A percentile compares a stretch with the other conserved stretches of the same genome.
Conservation (phyloP, 2,797 vertebrate species). For the Spatula versicolor region DNA sequence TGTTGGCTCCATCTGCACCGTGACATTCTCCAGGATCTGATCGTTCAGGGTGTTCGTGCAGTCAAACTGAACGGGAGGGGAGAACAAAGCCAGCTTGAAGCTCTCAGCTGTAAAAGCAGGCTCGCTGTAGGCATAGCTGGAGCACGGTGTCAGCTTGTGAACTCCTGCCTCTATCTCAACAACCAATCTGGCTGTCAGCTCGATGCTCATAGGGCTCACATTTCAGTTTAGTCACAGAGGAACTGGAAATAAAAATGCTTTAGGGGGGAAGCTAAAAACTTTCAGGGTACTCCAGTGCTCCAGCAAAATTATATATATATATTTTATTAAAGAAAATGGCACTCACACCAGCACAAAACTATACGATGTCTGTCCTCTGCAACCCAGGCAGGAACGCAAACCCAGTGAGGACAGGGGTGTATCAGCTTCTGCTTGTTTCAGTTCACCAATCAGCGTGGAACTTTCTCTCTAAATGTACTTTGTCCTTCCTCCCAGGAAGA, state of each 20-base stretch:
- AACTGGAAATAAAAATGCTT: not conserved
- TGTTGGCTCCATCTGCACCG: conserved; percentile 84
- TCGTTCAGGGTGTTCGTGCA: conserved; percentile 85
- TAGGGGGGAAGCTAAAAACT: not conserved
- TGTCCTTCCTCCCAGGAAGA: not conserved
- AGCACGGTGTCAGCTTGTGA: not conserved
- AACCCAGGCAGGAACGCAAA: not conserved
- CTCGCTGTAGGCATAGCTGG: not conserved
- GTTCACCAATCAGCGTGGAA: not conserved
- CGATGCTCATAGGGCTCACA: not conserved
- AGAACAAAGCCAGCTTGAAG: not conserved
- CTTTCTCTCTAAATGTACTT: not conserved
- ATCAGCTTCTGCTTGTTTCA: not conserved
- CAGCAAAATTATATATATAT: not conserved
- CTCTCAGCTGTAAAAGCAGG: not conserved
- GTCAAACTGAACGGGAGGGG: conserved; percentile 77
- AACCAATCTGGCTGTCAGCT: not conserved
- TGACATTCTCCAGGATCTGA: conserved; percentile 83
- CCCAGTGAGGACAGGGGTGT: not conserved
- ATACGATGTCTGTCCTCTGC: not conserved
- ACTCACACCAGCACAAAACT: not conserved
- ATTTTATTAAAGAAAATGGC: not conserved
- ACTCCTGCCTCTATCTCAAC: not conserved
- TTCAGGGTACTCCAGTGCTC: not conserved
- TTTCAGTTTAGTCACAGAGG: not conserved